phyloP scores from a whole-genome alignment of 2,888 invertebrate genomes.

The Alitta virens region DNA sequence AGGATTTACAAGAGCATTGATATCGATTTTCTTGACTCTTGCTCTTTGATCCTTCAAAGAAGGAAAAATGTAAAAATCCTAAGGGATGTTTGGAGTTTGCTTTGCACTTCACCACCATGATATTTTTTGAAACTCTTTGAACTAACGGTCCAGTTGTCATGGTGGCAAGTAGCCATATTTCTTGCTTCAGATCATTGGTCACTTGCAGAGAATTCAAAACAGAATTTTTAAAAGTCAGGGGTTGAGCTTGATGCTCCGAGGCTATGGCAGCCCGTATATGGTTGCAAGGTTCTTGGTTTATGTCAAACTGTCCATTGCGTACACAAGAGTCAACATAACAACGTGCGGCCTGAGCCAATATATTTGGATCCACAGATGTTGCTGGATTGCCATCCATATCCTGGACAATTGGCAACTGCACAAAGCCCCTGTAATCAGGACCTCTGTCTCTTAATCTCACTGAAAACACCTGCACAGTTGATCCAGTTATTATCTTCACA shows the following conservation, averaged over 20 bases:
- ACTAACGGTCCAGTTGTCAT: conserved; percentile 67
- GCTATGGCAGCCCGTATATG: conserved; percentile 69
- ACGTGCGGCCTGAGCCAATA: conserved; percentile 49
- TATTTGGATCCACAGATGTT: conserved; percentile 41
- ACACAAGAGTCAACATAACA: conserved; percentile 57
- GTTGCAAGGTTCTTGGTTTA: conserved; percentile 58
- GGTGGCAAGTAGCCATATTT: conserved; percentile 64
- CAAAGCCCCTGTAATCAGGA: conserved; percentile 73
- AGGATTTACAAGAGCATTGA: conserved; percentile 63
- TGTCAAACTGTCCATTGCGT: conserved; percentile 4
- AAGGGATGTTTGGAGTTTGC: conserved; percentile 68
- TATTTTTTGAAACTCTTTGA: conserved; percentile 69
- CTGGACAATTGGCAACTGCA: conserved; percentile 61
- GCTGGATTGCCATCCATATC: conserved; percentile 53
- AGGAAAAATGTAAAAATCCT: conserved; percentile 69
- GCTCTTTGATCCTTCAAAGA: conserved; percentile 57
- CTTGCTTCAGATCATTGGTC: conserved; percentile 64
- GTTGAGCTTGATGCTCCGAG: conserved; percentile 65
- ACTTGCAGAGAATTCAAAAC: conserved; percentile 65
- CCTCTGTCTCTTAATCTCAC: conserved; percentile 70
- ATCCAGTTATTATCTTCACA: conserved; percentile 66
- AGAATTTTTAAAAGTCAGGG: conserved; percentile 65
- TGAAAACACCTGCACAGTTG: conserved; percentile 65
- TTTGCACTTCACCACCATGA: conserved; percentile 72
- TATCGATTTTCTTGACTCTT: conserved; percentile 61